Conservation (phyloP, 53 echinoderm and acorn worm genomes). For the Echinarachnius parma region DNA sequence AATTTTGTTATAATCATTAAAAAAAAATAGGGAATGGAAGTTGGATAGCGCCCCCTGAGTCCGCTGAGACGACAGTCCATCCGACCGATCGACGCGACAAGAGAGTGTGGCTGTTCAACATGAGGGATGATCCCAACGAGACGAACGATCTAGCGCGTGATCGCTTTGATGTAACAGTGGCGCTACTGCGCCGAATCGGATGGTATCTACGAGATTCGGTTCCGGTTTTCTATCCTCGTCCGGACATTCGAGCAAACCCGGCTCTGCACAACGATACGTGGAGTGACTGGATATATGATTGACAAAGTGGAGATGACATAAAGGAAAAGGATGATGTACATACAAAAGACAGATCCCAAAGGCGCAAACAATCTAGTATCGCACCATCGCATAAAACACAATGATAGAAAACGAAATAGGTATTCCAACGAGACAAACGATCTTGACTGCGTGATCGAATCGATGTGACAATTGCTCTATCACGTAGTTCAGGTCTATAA, state of each 20-base stretch:
- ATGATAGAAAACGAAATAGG: no score
- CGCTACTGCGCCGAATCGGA: conserved; percentile 41
- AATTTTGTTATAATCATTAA: no score
- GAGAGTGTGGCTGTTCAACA: conserved; percentile 60
- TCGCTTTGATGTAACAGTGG: conserved; percentile 30
- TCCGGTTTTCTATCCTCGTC: conserved; percentile 48
- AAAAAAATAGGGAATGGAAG: conserved; percentile 62
- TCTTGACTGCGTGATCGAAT: no score
- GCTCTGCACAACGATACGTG: conserved; percentile 50
- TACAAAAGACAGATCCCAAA: no score
- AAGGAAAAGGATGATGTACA: no score
- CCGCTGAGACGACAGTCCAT: conserved; percentile 36
- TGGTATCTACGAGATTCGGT: conserved; percentile 45
- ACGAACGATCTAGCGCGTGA: conserved; percentile 41
- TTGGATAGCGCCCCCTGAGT: conserved; percentile 55
- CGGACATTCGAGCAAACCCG: conserved; percentile 56
- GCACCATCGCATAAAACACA: no score
- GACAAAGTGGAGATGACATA: no score
- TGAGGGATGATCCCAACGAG: conserved; percentile 37
- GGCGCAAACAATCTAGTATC: no score
- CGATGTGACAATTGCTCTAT: no score
- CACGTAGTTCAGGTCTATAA: no score
- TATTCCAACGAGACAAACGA: no score
- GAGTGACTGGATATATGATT: conserved; percentile 63
- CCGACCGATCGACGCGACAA: conserved; percentile 26